Base-by-base conservation (phyloP, 2,888 invertebrate genomes). In the Lasioglossum vierecki region DNA sequence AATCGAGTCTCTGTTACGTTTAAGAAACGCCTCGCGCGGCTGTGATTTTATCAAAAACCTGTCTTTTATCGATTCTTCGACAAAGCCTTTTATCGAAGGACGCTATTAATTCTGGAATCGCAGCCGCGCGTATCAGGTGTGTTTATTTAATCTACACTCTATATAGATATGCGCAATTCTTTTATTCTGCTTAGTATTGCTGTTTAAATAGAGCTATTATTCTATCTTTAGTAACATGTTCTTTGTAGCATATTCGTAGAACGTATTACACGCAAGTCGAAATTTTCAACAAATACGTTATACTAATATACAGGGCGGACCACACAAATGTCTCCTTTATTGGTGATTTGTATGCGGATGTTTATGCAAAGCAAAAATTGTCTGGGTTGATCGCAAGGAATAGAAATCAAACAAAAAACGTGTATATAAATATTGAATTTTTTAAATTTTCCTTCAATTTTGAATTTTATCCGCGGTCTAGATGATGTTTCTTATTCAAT, bases 1-100 rank as follows among this genome's bases (percentile, higher is more conserved):
- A 46, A 76, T 88, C 85, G 79, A 82, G 79, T 85, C 82, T 86
- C 80, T 85, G 46, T 66, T 71, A 75, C 9, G n/a, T 76, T 75
- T 82, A 82, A 79, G 72, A 73, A 78, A 76, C 35, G 15, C 22
- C 35, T 68, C 76, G 77, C 79, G 85, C 78, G 66, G 49, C 86
- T 85, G 86, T 79, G 76, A 85, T 80, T 79, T 53, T 72, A 46
- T 76, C 57, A 80, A 30, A 30, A 30, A 30, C 30, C 60, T 26
- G 75, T 76, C 84, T 80, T 68, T 35, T 84, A 76, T 46, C 66
- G 70, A 46, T 39, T 22, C 60, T 39, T 82, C 39, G 35, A 71
- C n/a, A 53, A 84, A 66, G 35, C 57, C 66, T 57, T 39, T 57
- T 46, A 66, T 79, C 63, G 30, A 22, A 75, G 57, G 53, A 76